A percentile compares a stretch with the other conserved stretches of the same genome.
Conservation (phyloP, 2,113 vertebrate species). For the Panurus biarmicus region DNA sequence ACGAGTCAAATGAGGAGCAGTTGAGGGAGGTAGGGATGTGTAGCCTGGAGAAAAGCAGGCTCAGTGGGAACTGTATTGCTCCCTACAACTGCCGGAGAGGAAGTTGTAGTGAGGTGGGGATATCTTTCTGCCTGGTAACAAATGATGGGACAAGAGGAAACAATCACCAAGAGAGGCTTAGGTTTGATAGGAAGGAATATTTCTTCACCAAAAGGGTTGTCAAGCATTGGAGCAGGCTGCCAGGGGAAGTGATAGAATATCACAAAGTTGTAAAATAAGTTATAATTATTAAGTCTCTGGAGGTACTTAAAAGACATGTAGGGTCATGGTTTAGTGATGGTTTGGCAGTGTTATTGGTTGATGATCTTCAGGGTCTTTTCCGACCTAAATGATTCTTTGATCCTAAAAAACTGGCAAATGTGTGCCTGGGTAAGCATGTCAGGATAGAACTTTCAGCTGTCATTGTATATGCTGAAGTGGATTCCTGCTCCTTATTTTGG, state of each 20-base stretch:
- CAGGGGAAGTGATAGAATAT: neutral
- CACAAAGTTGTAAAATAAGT: neutral
- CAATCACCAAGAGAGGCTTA: neutral
- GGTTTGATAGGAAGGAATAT: neutral
- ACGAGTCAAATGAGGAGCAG: rapidly evolving
- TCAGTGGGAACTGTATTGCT: neutral
- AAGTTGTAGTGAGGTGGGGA: neutral
- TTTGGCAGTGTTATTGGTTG: neutral
- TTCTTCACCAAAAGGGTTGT: neutral
- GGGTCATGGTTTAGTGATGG: neutral
- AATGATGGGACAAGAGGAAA: neutral
- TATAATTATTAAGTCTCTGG: neutral
- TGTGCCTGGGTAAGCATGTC: neutral
- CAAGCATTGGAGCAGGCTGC: neutral
- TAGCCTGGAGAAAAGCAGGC: neutral
- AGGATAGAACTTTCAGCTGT: neutral
- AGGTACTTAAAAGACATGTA: neutral
- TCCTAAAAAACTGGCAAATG: neutral
- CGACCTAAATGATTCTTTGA: neutral
- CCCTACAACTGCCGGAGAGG: neutral
- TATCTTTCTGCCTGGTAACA: neutral
- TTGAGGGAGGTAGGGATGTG: neutral
- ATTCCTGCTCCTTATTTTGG: neutral
- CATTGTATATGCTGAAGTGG: neutral
- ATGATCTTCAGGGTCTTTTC: neutral